These are phyloP conservation scores for Chaitophorus viminalis DNA, from an alignment of 2,888 invertebrate genomes.

Conservation along the genomic window DNA sequence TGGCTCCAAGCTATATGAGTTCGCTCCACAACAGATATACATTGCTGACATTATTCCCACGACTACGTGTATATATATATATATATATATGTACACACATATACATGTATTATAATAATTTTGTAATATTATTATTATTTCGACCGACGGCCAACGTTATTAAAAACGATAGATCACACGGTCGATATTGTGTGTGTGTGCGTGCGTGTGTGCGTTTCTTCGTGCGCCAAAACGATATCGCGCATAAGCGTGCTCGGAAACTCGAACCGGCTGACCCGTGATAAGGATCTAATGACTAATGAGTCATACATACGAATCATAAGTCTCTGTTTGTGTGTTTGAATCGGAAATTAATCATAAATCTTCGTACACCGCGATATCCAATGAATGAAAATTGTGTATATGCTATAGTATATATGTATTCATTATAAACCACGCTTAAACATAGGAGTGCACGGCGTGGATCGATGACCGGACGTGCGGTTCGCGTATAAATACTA, in stretches of 20 bases:
- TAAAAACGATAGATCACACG: constrained; percentile 61
- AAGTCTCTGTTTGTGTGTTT: background rate
- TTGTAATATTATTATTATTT: constrained; percentile 44
- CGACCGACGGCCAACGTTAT: constrained; percentile 52
- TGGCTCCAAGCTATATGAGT: constrained; percentile 28
- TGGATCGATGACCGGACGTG: background rate
- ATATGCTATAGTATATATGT: background rate
- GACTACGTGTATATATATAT: background rate
- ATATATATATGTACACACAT: background rate
- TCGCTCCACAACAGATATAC: background rate
- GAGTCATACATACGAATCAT: constrained; percentile 13
- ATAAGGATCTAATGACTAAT: constrained; percentile 42
- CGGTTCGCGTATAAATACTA: background rate
- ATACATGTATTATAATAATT: background rate
- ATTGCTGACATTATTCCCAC: constrained; percentile 60
- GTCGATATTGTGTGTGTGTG: constrained; percentile 37
- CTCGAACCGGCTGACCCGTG: background rate
- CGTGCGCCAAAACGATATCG: constrained; percentile 33
- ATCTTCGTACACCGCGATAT: constrained; percentile 36
- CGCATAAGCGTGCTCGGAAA: background rate
- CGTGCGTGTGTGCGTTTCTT: constrained; percentile 1
- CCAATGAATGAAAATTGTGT: constrained; percentile 26
- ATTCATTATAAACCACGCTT: too few species aligned
- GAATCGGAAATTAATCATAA: constrained; percentile 49
- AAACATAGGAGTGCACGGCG: background rate